Evolutionary conservation across 2,888 invertebrate species (phyloP).

Genomic region (Homarus gammarus): DNA sequence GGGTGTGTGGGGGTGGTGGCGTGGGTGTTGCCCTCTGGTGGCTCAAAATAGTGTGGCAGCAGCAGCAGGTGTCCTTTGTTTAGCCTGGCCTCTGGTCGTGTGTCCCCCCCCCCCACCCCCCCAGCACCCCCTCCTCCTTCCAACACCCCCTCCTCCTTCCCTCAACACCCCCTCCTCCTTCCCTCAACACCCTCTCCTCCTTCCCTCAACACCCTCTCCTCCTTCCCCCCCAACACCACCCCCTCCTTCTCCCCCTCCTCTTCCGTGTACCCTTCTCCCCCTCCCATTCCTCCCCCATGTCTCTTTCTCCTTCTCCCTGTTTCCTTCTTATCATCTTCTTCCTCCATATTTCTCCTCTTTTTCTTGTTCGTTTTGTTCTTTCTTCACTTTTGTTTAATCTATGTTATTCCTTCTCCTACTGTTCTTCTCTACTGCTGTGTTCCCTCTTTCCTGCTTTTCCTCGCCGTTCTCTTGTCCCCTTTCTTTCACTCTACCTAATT

Average conservation of each 20-base stretch:
- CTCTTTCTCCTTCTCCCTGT: background rate
- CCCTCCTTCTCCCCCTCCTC: background rate
- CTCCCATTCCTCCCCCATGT: background rate
- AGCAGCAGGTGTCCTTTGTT: conserved; percentile 5
- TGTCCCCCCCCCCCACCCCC: background rate
- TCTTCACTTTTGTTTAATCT: no score
- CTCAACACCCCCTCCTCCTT: no score
- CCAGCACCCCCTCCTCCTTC: background rate
- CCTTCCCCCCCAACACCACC: background rate
- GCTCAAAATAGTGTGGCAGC: background rate
- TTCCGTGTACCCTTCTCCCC: background rate
- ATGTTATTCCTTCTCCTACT: no score
- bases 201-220: background rate
- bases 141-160: background rate
- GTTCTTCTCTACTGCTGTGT: no score
- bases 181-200: no score
- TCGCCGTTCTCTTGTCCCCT: no score
- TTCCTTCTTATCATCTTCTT: background rate
- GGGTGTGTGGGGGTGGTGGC: background rate
- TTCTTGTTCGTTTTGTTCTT: no score
- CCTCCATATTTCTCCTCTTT: background rate
- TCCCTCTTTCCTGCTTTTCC: no score
- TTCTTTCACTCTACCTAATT: no score
- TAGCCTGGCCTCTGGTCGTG: background rate
- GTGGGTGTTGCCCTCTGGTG: background rate